Evolutionary conservation across 30 jellyfish, hydroid and myxozoan species (phyloP).

Genomic region (Nemopilema nomurai): DNA sequence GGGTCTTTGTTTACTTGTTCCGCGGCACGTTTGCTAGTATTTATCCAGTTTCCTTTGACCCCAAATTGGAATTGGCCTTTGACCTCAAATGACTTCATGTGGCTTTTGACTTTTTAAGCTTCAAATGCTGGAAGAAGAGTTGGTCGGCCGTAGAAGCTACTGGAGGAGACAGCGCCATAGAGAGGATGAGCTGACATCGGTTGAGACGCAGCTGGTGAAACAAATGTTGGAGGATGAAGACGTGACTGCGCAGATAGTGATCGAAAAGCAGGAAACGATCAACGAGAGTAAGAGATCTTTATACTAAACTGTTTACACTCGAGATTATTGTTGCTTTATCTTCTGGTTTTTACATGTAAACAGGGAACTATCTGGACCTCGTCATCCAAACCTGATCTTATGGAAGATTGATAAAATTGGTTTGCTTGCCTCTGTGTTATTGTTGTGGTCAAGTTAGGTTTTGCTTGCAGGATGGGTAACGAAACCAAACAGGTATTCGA

Average conservation of each 20-base stretch:
- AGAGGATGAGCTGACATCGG: slow-evolving; percentile 73
- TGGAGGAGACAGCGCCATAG: slow-evolving; percentile 96
- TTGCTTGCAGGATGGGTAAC: no score
- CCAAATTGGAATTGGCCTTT: no score
- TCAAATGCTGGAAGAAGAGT: slow-evolving; percentile 87
- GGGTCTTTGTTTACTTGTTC: no score
- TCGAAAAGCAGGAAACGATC: slow-evolving; percentile 72
- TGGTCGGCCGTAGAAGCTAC: slow-evolving; percentile 89
- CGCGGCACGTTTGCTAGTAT: no score
- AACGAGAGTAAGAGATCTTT: slow-evolving; percentile 54
- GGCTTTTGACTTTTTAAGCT: slow-evolving; percentile 51
- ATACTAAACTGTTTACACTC: neutral
- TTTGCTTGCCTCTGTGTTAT: no score
- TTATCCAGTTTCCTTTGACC: no score
- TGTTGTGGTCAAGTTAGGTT: no score
- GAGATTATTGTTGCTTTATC: neutral
- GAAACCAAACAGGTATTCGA: no score
- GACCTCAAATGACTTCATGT: no score
- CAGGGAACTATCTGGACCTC: neutral
- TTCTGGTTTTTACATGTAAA: neutral
- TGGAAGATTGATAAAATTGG: no score
- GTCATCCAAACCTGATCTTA: neutral
- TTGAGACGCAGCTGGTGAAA: slow-evolving; percentile 66
- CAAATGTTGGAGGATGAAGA: slow-evolving; percentile 72
- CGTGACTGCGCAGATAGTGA: slow-evolving; percentile 66